These are phyloP conservation scores for Drosophila cracens DNA, from an alignment of 2,888 invertebrate genomes.

Conservation along the genomic window DNA sequence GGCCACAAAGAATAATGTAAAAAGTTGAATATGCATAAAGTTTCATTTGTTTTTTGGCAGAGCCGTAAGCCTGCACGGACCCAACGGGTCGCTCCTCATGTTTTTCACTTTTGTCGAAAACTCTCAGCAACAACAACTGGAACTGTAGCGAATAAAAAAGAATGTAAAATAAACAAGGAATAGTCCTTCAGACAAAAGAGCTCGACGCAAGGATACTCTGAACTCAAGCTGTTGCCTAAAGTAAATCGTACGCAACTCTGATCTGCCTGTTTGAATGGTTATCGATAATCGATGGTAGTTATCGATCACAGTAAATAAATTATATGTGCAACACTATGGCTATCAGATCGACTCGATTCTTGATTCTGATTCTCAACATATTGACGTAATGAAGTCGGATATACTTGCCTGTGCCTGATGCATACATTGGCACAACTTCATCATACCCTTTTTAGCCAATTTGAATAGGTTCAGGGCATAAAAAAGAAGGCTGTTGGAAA, in stretches of 20 bases:
- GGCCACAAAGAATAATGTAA: conserved; percentile 77
- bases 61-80: conserved; percentile 31
- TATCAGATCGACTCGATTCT: neutral
- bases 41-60: conserved; percentile 68
- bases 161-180: neutral
- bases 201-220: neutral
- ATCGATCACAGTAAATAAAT: neutral
- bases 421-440: neutral
- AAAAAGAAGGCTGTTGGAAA: conserved; percentile 3
- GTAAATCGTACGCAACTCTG: neutral
- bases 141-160: conserved; percentile 41
- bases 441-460: neutral
- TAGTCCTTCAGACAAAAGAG: neutral
- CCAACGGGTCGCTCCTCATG: conserved; percentile 17
- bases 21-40: conserved; percentile 81
- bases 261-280: neutral
- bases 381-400: neutral
- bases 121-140: conserved; percentile 23
- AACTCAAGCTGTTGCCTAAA: neutral
- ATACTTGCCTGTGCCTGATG: neutral
- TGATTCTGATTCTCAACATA: neutral
- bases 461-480: neutral
- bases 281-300: neutral
- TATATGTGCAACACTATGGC: neutral
- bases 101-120: conserved; percentile 48